Percentiles rank a stretch among this genome's conserved stretches.
Conservation (phyloP, 2,113 vertebrate species). For the Edolisoma coerulescens region DNA sequence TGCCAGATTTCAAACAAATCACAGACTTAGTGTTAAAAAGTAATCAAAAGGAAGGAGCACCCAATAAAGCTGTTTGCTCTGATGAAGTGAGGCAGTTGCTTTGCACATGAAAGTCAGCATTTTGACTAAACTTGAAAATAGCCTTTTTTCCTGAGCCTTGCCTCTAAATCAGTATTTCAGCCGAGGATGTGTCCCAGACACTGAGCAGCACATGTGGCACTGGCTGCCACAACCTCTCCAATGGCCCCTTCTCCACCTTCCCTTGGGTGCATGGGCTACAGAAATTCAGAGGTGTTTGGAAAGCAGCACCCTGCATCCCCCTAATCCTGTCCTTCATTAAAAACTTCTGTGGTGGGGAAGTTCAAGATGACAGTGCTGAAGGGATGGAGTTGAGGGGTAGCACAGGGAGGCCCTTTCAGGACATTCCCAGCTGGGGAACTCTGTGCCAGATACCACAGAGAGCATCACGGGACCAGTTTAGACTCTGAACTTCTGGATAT, state of each 20-base stretch:
- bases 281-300: background rate
- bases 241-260: background rate
- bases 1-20: background rate
- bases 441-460: background rate
- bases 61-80: background rate
- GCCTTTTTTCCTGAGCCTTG: background rate
- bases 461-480: background rate
- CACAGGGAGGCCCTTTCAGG: background rate
- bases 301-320: background rate
- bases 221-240: background rate
- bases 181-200: background rate
- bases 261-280: background rate
- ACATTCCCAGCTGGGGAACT: background rate
- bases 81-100: background rate
- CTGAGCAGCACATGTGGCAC: background rate
- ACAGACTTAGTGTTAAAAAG: background rate
- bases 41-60: background rate
- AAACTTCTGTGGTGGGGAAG: background rate
- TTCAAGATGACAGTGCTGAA: background rate
- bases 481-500: background rate
- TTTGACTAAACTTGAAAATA: background rate
- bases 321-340: background rate
- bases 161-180: background rate
- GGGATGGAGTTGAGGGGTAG: rapidly evolving
- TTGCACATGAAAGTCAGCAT: background rate